These are phyloP conservation scores for Chrysolina americana DNA, from an alignment of 2,888 invertebrate genomes.

Conservation along the genomic window DNA sequence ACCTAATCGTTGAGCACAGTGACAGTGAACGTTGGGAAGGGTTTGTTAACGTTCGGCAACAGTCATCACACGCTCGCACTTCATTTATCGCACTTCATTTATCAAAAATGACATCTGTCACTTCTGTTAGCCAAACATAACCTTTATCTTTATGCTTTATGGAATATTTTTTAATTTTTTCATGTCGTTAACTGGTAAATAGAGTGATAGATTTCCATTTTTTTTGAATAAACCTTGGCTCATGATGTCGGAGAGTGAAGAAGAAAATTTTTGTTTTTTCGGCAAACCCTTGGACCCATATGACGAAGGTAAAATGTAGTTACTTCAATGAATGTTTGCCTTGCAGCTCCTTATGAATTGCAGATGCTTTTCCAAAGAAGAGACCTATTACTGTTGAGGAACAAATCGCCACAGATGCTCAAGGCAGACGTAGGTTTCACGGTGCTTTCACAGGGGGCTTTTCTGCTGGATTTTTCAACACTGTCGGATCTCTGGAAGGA, in stretches of 20 bases:
- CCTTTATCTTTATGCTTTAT: too few species aligned
- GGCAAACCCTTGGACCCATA: slow-evolving; percentile 87
- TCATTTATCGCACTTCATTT: too few species aligned
- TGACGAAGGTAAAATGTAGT: slow-evolving; percentile 78
- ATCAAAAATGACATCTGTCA: too few species aligned
- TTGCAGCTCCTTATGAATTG: slow-evolving; percentile 44
- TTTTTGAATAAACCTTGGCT: background rate
- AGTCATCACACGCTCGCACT: too few species aligned
- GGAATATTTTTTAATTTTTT: too few species aligned
- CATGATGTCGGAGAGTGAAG: slow-evolving; percentile 70
- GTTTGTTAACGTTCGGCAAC: too few species aligned
- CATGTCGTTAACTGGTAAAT: too few species aligned
- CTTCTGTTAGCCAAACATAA: too few species aligned
- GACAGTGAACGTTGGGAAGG: too few species aligned
- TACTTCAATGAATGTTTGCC: slow-evolving; percentile 23
- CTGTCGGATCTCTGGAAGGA: slow-evolving; percentile 96
- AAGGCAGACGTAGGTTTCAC: slow-evolving; percentile 94
- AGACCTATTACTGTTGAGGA: slow-evolving; percentile 87
- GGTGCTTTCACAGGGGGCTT: slow-evolving; percentile 99
- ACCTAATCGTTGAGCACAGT: too few species aligned
- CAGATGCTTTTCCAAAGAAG: slow-evolving; percentile 86
- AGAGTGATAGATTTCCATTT: too few species aligned
- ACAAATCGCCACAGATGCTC: slow-evolving; percentile 90
- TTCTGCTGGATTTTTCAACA: slow-evolving; percentile 97
- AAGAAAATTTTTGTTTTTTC: slow-evolving; percentile 79